Base-by-base conservation (phyloP, 2,797 vertebrate genomes). In the Protonibea diacanthus region DNA sequence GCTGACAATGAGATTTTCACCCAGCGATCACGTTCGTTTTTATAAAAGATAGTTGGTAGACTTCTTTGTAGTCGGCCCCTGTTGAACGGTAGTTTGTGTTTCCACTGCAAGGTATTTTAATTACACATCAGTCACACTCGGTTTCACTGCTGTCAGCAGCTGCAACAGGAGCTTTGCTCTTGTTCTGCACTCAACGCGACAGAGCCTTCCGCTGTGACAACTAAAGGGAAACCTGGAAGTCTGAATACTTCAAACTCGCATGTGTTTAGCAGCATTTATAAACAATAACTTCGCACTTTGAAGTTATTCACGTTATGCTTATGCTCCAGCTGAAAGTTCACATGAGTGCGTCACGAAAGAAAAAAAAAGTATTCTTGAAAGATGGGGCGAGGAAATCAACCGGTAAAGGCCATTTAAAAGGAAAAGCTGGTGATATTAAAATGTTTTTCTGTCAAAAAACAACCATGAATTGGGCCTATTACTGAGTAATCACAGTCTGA, bases 81-180 rank as follows among this genome's bases (percentile, higher is more conserved):
- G 14, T 71, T 62, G 68, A 84, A 69, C 38, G 58, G 61, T 59
- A 65, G 62, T 56, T 84, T 83, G 65, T 67, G n/a, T 78, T 82
- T 79, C 76, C 70, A 59, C 60, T 13, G 59, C 61, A 61, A 61
- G 63, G 72, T 62, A 53, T 80, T 89, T 89, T 88, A 89, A 89
- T 90, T 84, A 85, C 83, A 81, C 78, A 84, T 85, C 77, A 75
- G 73, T 89, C 86, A 89, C 75, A 84, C 85, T 84, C 63, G 76
- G 73, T 75, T 88, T 84, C 82, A 71, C 70, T 75, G 64, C 71
- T 85, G 85, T 85, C 80, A 86, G 82, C n/a, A 12, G 52, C 80
- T 69, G 80, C 64, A 61, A 78, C 77, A 58, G 80, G 33, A 74
- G 76, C 69, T 80, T 62, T 74, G 76, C 65, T 78, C 60, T 57